A percentile compares a stretch with the other conserved stretches of the same genome.
Conservation (phyloP, 2,113 vertebrate genomes). For the Strix aluco region DNA sequence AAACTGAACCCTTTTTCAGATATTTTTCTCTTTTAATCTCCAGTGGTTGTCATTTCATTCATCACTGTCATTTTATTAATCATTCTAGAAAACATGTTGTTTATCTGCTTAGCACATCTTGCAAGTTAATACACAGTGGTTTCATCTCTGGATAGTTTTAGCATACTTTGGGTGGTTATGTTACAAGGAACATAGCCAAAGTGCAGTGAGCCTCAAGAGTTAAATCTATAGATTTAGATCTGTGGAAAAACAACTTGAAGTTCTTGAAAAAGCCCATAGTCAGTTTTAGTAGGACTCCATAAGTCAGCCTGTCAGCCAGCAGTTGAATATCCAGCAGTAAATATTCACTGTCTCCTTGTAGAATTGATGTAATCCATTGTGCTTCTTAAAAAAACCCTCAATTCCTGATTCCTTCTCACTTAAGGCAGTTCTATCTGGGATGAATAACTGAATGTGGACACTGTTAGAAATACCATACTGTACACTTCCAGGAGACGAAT, state of each 20-base stretch:
- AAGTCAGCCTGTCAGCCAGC: not conserved
- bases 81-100: not conserved
- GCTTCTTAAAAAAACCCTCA: not conserved
- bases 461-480: not conserved
- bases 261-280: not conserved
- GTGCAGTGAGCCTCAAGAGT: not conserved
- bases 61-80: not conserved
- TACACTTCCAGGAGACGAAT: not conserved
- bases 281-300: not conserved
- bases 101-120: constrained; percentile 2
- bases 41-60: not conserved
- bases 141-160: constrained; percentile 1
- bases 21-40: constrained; percentile 16
- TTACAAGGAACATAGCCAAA: not conserved
- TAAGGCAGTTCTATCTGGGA: not conserved
- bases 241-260: not conserved
- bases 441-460: not conserved
- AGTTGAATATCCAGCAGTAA: not conserved
- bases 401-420: not conserved
- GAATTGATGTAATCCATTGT: not conserved
- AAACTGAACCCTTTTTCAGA: not conserved
- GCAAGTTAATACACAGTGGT: not conserved
- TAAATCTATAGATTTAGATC: not conserved
- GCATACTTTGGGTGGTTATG: not conserved
- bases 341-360: not conserved